Conservation (phyloP, 2,113 vertebrate species). For the Tringa solitaria region DNA sequence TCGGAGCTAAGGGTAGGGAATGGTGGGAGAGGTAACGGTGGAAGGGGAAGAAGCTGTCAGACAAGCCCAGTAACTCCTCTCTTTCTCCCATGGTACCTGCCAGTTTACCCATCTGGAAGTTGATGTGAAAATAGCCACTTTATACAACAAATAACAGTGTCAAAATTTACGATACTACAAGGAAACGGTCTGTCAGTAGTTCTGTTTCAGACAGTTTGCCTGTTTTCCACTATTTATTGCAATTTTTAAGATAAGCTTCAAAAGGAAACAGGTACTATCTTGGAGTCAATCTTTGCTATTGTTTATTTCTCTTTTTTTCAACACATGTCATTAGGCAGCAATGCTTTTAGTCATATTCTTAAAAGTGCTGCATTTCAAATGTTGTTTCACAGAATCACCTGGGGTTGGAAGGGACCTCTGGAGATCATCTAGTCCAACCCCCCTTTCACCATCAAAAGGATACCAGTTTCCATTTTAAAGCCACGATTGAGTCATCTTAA, state of each 20-base stretch:
- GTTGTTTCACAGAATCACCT: background rate
- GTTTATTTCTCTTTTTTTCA: conserved; percentile 11
- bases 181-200: background rate
- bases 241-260: background rate
- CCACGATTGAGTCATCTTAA: conserved; percentile 8
- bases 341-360: conserved; percentile 13
- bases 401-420: no score
- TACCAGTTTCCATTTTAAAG: conserved; percentile 5
- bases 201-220: background rate
- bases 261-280: background rate
- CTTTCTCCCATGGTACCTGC: background rate
- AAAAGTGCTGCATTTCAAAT: conserved; percentile 1
- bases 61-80: background rate
- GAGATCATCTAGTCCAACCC: no score
- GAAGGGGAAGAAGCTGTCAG: background rate
- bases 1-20: background rate
- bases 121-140: conserved; percentile 17
- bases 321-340: background rate
- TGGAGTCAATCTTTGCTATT: background rate
- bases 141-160: background rate
- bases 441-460: conserved; percentile 3
- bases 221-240: conserved; percentile 1
- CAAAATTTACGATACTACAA: background rate
- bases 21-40: background rate
- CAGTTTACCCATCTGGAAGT: background rate